These are phyloP conservation scores for Drosophila robusta DNA, from an alignment of 2,888 invertebrate species.

Conservation along the genomic window DNA sequence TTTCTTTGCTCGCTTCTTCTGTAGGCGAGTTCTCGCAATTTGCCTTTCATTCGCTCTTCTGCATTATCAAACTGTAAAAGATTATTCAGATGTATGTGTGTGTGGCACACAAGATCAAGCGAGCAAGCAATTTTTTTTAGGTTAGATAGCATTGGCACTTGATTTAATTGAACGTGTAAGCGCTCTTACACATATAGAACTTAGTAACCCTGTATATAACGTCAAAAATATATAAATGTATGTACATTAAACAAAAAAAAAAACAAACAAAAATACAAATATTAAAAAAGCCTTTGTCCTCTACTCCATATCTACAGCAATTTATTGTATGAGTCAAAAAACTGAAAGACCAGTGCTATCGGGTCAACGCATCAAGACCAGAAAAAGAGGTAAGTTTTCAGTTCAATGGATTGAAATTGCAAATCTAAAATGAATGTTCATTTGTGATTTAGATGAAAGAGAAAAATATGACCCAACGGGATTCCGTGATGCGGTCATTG, in stretches of 20 bases:
- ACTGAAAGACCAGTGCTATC: slow-evolving; percentile 99
- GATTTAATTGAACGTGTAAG: slow-evolving; percentile 51
- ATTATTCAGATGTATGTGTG: slow-evolving; percentile 25
- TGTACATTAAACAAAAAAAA: slow-evolving; percentile 9
- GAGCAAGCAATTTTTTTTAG: slow-evolving; percentile 36
- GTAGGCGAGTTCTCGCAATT: slow-evolving; percentile 45
- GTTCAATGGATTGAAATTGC: background rate
- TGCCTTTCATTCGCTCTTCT: slow-evolving; percentile 56
- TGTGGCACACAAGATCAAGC: slow-evolving; percentile 41
- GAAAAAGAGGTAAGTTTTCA: slow-evolving; percentile 95
- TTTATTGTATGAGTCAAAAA: slow-evolving; percentile 99
- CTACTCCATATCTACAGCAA: slow-evolving; percentile 88
- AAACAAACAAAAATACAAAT: slow-evolving; percentile 22
- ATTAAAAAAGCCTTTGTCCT: slow-evolving; percentile 23
- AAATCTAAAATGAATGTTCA: background rate
- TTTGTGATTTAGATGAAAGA: slow-evolving; percentile 95
- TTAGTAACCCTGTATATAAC: slow-evolving; percentile 29
- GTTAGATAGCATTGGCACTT: slow-evolving; percentile 52
- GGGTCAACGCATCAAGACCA: slow-evolving; percentile 99
- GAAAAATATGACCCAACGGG: slow-evolving; percentile 99
- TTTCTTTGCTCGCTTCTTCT: slow-evolving; percentile 54
- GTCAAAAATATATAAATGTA: slow-evolving; percentile 24
- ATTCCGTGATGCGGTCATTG: slow-evolving; percentile 98
- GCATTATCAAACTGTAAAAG: slow-evolving; percentile 73
- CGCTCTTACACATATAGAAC: slow-evolving; percentile 10